Evolutionary conservation across 1,140 invertebrate genomes (phyloP).

Genomic region (Odontomachus brunneus): DNA sequence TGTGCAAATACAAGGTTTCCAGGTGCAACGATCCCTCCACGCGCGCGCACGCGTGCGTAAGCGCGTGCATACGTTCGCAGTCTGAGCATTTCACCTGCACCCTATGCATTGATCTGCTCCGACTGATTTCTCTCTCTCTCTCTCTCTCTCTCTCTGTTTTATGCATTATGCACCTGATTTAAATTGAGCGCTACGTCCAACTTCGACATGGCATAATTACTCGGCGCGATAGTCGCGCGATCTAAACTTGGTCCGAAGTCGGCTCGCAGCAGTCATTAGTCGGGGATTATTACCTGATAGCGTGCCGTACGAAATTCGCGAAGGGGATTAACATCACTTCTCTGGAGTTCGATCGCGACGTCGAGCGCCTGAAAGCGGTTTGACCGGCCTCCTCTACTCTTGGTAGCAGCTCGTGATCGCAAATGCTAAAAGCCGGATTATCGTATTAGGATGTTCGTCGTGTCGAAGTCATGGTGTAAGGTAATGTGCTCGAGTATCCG

Average conservation of each 20-base stretch:
- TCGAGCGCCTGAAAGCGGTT: background rate
- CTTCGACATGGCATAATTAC: constrained; percentile 38
- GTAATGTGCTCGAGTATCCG: constrained; percentile 11
- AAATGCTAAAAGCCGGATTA: too few species aligned
- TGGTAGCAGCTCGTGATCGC: too few species aligned
- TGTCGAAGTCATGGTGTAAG: background rate
- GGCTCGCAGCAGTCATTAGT: constrained; percentile 30
- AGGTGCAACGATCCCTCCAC: constrained; percentile 64
- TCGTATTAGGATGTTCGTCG: background rate
- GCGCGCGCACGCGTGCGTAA: constrained; percentile 10
- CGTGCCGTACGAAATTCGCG: background rate
- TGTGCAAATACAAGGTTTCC: constrained; percentile 79
- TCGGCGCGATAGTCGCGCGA: background rate
- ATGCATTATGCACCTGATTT: constrained; percentile 39
- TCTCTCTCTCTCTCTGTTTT: background rate
- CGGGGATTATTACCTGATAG: constrained; percentile 36
- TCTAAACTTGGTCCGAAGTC: constrained; percentile 27
- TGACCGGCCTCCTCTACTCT: background rate
- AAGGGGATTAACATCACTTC: constrained; percentile 2
- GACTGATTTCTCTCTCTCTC: constrained; percentile 42
- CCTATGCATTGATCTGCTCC: constrained; percentile 19
- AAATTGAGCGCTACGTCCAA: background rate
- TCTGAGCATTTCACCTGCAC: constrained; percentile 25
- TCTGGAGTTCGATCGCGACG: background rate
- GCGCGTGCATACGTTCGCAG: constrained; percentile 3